Evolutionary conservation across 1,140 invertebrate genomes (phyloP).

Genomic region (Drosophila ironensis): DNA sequence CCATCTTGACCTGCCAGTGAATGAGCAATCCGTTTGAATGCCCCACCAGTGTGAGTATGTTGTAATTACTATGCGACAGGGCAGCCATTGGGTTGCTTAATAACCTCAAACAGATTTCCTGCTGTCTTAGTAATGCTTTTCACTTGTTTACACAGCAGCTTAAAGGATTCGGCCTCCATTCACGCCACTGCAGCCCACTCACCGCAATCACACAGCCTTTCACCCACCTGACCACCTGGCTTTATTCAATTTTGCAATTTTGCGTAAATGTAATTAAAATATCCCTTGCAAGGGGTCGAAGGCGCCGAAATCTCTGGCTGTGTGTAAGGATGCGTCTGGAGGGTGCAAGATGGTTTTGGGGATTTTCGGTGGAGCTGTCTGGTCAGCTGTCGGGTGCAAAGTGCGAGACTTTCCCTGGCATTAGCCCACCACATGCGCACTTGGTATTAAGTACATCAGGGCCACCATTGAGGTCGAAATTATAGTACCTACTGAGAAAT

Average conservation of each 20-base stretch:
- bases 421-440: conserved; percentile 61
- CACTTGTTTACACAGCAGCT: conserved; percentile 70
- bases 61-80: conserved; percentile 16
- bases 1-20: conserved; percentile 1
- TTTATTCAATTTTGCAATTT: conserved; percentile 72
- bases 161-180: conserved; percentile 41
- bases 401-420: conserved; percentile 61
- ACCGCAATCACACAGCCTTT: not conserved
- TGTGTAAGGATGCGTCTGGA: not conserved
- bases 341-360: not conserved
- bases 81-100: conserved; percentile 34
- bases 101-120: conserved; percentile 48
- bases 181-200: conserved; percentile 6
- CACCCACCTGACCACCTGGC: conserved; percentile 19
- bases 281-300: conserved; percentile 51
- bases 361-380: not conserved
- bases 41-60: not conserved
- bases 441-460: conserved; percentile 48
- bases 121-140: conserved; percentile 64
- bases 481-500: not conserved
- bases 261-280: conserved; percentile 80
- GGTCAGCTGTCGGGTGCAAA: conserved; percentile 20
- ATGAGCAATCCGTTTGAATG: conserved; percentile 16
- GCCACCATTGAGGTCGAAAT: conserved; percentile 12
- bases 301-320: conserved; percentile 63